A percentile compares a stretch with the other conserved stretches of the same genome.
phyloP scores from a whole-genome alignment of 2,888 invertebrate genomes.

The Lithosia quadra region DNA sequence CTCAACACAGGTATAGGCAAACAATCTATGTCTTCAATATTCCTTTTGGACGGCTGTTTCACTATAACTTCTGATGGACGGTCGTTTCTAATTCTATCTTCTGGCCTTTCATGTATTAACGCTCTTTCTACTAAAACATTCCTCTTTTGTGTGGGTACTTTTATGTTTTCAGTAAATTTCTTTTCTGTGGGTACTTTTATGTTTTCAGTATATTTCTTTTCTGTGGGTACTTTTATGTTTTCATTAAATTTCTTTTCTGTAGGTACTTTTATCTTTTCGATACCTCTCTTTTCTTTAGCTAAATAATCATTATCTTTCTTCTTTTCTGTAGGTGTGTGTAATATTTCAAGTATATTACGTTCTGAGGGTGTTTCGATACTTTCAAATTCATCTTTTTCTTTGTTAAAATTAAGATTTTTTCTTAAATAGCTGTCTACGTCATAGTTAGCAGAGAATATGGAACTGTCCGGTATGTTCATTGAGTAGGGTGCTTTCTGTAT shows the following conservation, averaged over 20 bases:
- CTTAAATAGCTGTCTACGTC: conserved; percentile 79
- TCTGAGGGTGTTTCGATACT: not conserved
- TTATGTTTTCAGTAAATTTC: not conserved
- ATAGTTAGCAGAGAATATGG: conserved; percentile 75
- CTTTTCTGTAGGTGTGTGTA: not conserved
- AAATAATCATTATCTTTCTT: conserved; percentile 1
- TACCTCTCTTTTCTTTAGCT: not conserved
- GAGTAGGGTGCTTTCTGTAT: conserved; percentile 68
- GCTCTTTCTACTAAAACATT: conserved; percentile 58
- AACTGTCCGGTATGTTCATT: conserved; percentile 80
- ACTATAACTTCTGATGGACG: conserved; percentile 21
- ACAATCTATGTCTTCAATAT: conserved; percentile 32
- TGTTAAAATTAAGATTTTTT: conserved; percentile 72
- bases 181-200: conserved; percentile 54
- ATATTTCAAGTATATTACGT: not conserved
- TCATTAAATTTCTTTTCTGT: conserved; percentile 2
- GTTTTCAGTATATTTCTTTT: conserved; percentile 3
- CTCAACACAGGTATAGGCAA: conserved; percentile 89
- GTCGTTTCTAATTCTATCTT: conserved; percentile 18
- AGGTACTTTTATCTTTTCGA: not conserved
- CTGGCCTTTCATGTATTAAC: conserved; percentile 52
- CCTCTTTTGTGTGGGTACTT: conserved; percentile 1
- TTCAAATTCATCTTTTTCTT: conserved; percentile 27
- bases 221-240: not conserved
- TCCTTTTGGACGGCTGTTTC: conserved; percentile 22